phyloP scores from a whole-genome alignment of 2,113 vertebrate genomes.

The Limnothrissa miodon region DNA sequence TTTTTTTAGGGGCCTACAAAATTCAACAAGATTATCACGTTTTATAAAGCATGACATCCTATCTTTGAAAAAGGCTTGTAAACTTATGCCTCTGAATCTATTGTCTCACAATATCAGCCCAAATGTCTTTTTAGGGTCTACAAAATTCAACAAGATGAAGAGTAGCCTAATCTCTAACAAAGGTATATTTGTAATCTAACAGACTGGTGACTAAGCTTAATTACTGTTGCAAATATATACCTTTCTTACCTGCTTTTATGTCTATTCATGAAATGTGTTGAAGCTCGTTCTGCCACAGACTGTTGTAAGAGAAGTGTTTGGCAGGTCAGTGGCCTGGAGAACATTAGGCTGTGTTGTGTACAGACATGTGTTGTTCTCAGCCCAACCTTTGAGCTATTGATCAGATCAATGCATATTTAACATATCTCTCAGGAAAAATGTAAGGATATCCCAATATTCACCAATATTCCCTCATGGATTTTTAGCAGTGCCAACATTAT shows the following conservation, averaged over 20 bases:
- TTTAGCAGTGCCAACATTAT: no score
- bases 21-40: no score
- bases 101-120: no score
- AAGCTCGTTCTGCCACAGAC: neutral
- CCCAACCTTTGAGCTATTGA: slow-evolving; percentile 72
- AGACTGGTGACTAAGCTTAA: neutral
- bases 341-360: slow-evolving; percentile 28
- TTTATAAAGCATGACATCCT: no score
- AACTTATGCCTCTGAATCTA: no score
- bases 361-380: slow-evolving; percentile 40
- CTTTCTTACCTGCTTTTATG: neutral
- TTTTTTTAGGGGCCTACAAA: no score
- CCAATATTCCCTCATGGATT: no score
- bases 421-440: neutral
- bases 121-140: neutral
- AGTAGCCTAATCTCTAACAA: neutral
- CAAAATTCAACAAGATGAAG: neutral
- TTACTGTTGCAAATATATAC: neutral
- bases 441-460: no score
- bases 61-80: no score
- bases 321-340: slow-evolving; percentile 63
- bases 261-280: neutral
- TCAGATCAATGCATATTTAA: slow-evolving; percentile 22
- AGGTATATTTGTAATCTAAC: neutral
- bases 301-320: neutral